phyloP scores from a whole-genome alignment of 1,140 invertebrate genomes.

The Oppia nitens region DNA sequence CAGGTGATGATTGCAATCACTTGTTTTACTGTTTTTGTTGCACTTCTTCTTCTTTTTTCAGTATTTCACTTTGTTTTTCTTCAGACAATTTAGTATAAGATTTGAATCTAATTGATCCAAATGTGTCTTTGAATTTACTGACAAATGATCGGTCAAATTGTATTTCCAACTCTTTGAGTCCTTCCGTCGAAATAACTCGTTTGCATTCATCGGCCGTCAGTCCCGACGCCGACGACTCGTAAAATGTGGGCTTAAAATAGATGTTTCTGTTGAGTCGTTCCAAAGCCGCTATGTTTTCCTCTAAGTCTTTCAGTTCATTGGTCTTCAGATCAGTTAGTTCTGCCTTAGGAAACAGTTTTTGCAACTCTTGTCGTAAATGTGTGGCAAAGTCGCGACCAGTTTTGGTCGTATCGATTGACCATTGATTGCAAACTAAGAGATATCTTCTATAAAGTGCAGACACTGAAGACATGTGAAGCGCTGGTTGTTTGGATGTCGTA shows the following conservation, averaged over 20 bases:
- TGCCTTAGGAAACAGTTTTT: constrained; percentile 41
- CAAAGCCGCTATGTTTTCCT: constrained; percentile 44
- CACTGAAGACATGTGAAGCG: constrained; percentile 7
- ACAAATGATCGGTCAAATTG: background rate
- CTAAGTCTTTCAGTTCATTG: constrained; percentile 36
- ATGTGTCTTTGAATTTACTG: background rate
- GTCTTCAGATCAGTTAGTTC: constrained; percentile 35
- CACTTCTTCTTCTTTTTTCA: no score
- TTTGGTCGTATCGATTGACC: constrained; percentile 56
- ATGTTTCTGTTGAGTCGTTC: constrained; percentile 48
- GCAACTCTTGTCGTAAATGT: constrained; percentile 49
- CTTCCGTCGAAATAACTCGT: constrained; percentile 47
- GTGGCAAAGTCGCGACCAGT: constrained; percentile 55
- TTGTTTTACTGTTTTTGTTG: no score
- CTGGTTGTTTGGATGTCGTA: no score
- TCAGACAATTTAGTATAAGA: background rate
- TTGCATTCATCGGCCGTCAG: constrained; percentile 49
- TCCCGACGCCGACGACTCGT: constrained; percentile 44
- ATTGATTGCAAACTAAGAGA: constrained; percentile 52
- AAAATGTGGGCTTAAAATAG: constrained; percentile 33
- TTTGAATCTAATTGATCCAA: background rate
- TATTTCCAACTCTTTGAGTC: constrained; percentile 40
- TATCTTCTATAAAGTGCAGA: constrained; percentile 36
- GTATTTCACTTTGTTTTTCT: background rate
- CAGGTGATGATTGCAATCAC: no score